Base-by-base conservation (phyloP, 64 coral and sea anemone species). In the Stichodactyla helianthus region DNA sequence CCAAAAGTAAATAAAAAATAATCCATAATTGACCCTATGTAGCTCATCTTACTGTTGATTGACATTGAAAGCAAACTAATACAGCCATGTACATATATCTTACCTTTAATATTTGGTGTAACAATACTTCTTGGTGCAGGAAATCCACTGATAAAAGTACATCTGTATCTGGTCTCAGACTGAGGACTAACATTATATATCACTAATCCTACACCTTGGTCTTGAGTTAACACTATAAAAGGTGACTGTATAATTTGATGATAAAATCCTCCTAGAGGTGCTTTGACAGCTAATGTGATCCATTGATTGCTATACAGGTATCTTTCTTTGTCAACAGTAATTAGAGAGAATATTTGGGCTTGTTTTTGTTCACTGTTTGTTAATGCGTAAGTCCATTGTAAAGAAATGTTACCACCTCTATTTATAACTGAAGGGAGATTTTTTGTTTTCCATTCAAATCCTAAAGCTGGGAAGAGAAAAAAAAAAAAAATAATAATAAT, bases 81-180 rank as follows among this genome's bases (percentile, higher is more conserved):
- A 44, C 35, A 44, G 1, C 35, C 35, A 44, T 44, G 35, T 3
- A 44, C 35, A 44, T 51, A 18, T 63, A 7, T 2, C 77, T 63
- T 61, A 91, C 89, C 89, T 86, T 86, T 82, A 10, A 91, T 82
- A 26, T 87, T 80, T 31, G 86, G 58, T 25, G 25, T 55, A 68
- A 91, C 64, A 19, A 87, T 82, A n/a, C 85, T 82, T 28, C 53
- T 74, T 12, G 90, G 62, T 9, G 90, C 77, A 28, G 90, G 22
- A 92, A 92, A 87, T 1, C 81, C 85, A 67, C 90, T 92, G 18
- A 92, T 20, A 87, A 87, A 83, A 3, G 84, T 83, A 58, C 90
- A 92, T 16, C 90, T 85, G 82, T 77, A 92, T 51, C 90, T 82
- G 31, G 90, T 92, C 53, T 59, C 78, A 51, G 68, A 74, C 63